These are phyloP conservation scores for Heliconius ismenius DNA, from an alignment of 2,888 invertebrate genomes.

Conservation along the genomic window DNA sequence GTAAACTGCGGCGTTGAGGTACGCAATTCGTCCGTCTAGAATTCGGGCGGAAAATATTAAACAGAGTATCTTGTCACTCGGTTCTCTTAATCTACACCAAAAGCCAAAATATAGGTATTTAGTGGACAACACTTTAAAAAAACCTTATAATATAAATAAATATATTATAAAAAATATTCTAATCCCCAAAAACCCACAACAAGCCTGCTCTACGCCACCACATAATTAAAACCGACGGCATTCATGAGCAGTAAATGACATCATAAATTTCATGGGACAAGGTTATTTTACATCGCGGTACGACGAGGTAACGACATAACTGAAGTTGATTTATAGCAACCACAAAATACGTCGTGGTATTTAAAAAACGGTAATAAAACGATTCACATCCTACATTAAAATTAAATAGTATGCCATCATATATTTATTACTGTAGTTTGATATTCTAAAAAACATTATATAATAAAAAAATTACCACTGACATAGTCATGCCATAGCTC, in stretches of 20 bases:
- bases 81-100: too few relatives aligned
- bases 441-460: neutral
- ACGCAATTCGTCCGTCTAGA: too few relatives aligned
- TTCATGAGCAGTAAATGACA: conserved; percentile 50
- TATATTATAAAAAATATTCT: neutral
- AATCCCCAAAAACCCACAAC: neutral
- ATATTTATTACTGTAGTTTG: neutral
- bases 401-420: neutral
- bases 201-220: neutral
- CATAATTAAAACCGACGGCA: conserved; percentile 24
- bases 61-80: too few relatives aligned
- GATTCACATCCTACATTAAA: neutral
- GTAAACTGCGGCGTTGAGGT: too few relatives aligned
- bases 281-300: conserved; percentile 49
- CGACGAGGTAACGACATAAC: conserved; percentile 36
- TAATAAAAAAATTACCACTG: too few relatives aligned
- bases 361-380: neutral
- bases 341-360: conserved; percentile 16
- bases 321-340: conserved; percentile 34
- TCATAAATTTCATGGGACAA: conserved; percentile 56
- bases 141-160: neutral
- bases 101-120: too few relatives aligned
- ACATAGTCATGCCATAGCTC: too few relatives aligned
- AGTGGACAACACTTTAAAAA: neutral
- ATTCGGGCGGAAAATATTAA: too few relatives aligned